Evolutionary conservation across 2,888 invertebrate genomes (phyloP), one percentile per base, ranked within the genome.

Genomic region (Chrysolina haemoptera): DNA sequence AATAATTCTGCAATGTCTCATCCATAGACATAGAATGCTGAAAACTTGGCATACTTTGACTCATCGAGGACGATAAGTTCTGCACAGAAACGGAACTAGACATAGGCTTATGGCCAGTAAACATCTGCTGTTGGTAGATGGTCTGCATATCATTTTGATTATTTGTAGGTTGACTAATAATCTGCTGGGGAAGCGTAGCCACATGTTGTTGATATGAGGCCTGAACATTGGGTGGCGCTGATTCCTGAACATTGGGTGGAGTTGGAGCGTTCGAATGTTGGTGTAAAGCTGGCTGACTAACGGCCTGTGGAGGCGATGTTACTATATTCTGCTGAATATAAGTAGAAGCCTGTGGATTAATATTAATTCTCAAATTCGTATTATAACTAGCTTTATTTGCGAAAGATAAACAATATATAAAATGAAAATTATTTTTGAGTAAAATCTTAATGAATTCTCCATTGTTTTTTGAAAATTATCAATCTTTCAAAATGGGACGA

Each of bases 11-110:
- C 73, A 83, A 59, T 35, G 78, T 79, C 18, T 85, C 85, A 62
- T 85, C 84, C 8, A 83, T 73, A 0, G 84, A 81, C 76, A 83
- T 75, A 6, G 83, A 79, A 64, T 82, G 82, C 64, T 84, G 84
- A 53, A 81, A 82, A 18, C 77, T 78, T 22, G 76, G 22, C 41
- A 74, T 48, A 22, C 73, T 64, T 63, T 77, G 80, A 27, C 72
- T 72, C 40, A 76, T 50, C 18, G 76, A 71, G 27, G 74, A 71
- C 1, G 81, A 71, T 63, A 85, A 73, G 75, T 84, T 85, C 71
- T 84, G 84, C 40, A 82, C 82, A 0, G 85, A 84, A 41, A 82
- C 81, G 4, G 85, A 84, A 66, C 75, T 78, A 1, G 84, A 70
- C 62, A 85, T 80, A 1, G 74, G 78, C 50, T 79, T 81, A 16